Evolutionary conservation across 2,113 vertebrate species (phyloP), one percentile per base, ranked within the genome.

Genomic region (Hiodon alosoides): DNA sequence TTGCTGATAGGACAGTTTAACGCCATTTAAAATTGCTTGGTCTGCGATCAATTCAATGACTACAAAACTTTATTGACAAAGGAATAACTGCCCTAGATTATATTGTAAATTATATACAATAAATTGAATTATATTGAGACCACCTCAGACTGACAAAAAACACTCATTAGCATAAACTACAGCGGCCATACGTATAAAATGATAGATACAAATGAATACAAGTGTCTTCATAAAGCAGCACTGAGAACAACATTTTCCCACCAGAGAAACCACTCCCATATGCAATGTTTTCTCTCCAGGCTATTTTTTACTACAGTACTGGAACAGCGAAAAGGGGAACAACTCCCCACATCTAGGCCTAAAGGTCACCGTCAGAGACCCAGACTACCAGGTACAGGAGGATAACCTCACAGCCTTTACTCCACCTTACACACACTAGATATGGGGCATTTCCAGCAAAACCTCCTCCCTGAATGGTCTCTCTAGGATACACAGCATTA

Each of bases 261-360:
- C 14, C 14, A 59, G 14, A 3, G 31, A 31, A 9, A 59, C 9
- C 9, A 59, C 31, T 51, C 5, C 13, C n/a, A 16, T 67, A 14
- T 76, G 31, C 31, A 31, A 16, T 81, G 7, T 82, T 64, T 75
- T 84, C 83, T 81, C 78, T 79, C 82, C 69, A 98, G 96, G 92
- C 0, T 84, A 84, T 77, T 95, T 96, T 86, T 88, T 94, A 86
- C 75, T 94, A 69, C 92, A 96, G 81, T 86, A 87, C 1, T 97
- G 93, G 95, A 86, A 95, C 82, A 5, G 76, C 3, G 83, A 73
- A 5, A 73, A 62, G 7, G 72, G 80, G 0, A 84, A 83, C 52
- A 88, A 90, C 75, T 90, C 92, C 64, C 91, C 93, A 79, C 94
- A 95, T 11, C 81, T 95, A 57, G 95, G 96, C 53, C 87, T 95